These are phyloP conservation scores for Plecotus auritus DNA, from an alignment of 2,113 vertebrate genomes.

Conservation along the genomic window DNA sequence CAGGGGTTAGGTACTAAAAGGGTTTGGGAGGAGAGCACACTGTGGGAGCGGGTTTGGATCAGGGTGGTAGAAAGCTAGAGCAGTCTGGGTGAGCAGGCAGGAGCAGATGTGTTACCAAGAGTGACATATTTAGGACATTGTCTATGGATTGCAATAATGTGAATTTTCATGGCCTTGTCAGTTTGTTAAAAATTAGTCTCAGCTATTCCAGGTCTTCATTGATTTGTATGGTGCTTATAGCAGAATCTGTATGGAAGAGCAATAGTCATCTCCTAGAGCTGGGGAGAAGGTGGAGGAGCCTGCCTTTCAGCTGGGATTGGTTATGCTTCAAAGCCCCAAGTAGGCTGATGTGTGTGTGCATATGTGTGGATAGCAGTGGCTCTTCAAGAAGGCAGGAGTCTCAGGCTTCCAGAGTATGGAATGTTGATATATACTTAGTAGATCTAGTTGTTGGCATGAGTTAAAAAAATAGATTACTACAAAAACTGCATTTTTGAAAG, in stretches of 20 bases:
- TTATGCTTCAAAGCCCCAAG: not conserved
- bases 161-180: not conserved
- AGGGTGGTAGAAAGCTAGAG: not conserved
- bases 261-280: not conserved
- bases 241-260: not conserved
- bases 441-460: not conserved
- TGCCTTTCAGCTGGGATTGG: not conserved
- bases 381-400: not conserved
- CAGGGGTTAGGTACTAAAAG: not conserved
- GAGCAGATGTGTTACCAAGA: not conserved
- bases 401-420: not conserved
- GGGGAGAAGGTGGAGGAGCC: not conserved
- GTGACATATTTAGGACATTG: not conserved
- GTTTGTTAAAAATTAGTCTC: not conserved
- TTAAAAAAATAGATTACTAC: not conserved
- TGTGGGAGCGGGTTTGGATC: not conserved
- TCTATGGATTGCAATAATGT: not conserved
- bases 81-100: not conserved
- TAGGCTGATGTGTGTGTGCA: not conserved
- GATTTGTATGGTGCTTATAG: not conserved
- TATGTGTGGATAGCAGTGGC: not conserved
- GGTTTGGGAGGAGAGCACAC: not conserved
- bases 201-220: not conserved
- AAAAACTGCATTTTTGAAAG: not conserved
- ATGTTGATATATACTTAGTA: not conserved